Conservation (phyloP, 1,140 invertebrate species). For the Drosophila elegans region DNA sequence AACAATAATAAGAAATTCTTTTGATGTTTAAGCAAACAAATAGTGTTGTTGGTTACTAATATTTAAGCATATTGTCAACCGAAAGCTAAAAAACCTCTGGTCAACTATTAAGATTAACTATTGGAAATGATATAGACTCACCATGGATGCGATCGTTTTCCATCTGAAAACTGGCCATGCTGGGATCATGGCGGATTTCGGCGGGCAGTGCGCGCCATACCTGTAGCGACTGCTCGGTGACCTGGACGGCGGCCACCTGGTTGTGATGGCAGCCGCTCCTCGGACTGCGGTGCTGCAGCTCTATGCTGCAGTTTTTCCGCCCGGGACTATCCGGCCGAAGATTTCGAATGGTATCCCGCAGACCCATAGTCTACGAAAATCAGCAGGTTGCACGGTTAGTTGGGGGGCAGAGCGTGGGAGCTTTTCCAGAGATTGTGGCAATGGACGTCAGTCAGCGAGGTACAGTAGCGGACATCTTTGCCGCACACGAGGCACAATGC, state of each 20-base stretch:
- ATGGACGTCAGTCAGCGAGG: constrained; percentile 12
- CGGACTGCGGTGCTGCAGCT: constrained; percentile 47
- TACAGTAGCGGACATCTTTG: constrained; percentile 49
- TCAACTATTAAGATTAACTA: too few relatives aligned
- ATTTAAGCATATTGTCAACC: too few relatives aligned
- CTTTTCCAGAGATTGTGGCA: constrained; percentile 15
- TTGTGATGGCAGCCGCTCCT: constrained; percentile 27
- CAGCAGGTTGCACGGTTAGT: neutral
- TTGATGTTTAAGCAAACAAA: too few relatives aligned
- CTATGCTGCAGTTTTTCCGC: constrained; percentile 31
- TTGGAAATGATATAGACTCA: constrained; percentile 25
- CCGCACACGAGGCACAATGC: constrained; percentile 48
- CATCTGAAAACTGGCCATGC: constrained; percentile 87
- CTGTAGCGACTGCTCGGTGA: constrained; percentile 87
- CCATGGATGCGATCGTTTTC: constrained; percentile 87
- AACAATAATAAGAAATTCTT: too few relatives aligned
- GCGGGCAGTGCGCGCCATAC: constrained; percentile 88
- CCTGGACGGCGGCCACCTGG: constrained; percentile 78
- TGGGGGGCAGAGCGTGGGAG: constrained; percentile 6
- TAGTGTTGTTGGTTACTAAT: too few relatives aligned
- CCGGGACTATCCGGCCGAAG: constrained; percentile 63
- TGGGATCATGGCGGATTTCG: constrained; percentile 87
- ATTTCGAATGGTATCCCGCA: constrained; percentile 62
- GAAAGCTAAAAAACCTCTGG: too few relatives aligned
- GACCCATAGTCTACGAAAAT: constrained; percentile 52